Evolutionary conservation across 2,113 vertebrate species (phyloP).

Genomic region (Callipepla squamata): DNA sequence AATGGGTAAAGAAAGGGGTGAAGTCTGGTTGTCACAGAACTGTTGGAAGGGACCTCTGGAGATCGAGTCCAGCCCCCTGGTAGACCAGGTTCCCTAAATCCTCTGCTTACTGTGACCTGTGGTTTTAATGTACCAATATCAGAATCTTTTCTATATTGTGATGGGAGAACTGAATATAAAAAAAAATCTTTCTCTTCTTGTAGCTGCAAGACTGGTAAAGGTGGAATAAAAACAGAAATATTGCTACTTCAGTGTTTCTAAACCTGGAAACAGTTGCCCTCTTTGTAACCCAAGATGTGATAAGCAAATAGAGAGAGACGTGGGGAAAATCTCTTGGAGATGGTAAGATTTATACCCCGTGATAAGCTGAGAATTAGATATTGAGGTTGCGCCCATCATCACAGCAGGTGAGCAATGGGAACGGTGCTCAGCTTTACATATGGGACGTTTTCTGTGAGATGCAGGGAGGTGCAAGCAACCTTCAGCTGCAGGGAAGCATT

Average conservation of each 20-base stretch:
- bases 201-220: background rate
- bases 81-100: no score
- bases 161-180: background rate
- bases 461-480: background rate
- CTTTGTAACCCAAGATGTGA: background rate
- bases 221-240: background rate
- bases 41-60: background rate
- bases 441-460: background rate
- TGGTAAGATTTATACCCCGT: background rate
- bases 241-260: background rate
- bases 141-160: background rate
- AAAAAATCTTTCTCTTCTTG: background rate
- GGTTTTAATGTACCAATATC: background rate
- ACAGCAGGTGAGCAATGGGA: background rate
- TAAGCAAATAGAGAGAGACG: background rate
- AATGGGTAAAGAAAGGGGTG: background rate
- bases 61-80: background rate
- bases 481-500: background rate
- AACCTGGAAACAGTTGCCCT: background rate
- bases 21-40: background rate
- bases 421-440: background rate
- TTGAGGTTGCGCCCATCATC: background rate
- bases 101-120: no score
- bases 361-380: background rate
- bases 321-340: background rate